These are phyloP conservation scores for Stegastes partitus DNA, from an alignment of 2,113 vertebrate genomes.

Conservation along the genomic window DNA sequence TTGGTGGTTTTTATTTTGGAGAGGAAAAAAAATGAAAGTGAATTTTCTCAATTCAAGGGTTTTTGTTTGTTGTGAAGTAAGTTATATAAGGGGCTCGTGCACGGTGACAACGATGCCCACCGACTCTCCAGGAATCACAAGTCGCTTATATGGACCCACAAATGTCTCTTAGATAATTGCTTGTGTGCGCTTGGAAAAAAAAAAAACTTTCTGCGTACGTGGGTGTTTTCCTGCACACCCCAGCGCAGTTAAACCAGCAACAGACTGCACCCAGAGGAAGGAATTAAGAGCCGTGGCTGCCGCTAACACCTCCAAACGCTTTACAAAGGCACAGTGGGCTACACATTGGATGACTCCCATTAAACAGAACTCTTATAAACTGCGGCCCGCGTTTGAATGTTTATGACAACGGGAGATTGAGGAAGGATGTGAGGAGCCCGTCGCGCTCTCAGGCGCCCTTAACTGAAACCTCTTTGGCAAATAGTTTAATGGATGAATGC, in stretches of 20 bases:
- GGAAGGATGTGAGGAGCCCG: constrained; percentile 35
- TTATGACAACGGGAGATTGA: constrained; percentile 54
- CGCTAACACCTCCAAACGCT: constrained; percentile 54
- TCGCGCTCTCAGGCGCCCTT: constrained; percentile 67
- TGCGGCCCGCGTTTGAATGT: constrained; percentile 52
- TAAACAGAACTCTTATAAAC: constrained; percentile 58
- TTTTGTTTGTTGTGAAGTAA: constrained; percentile 8
- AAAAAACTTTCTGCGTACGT: constrained; percentile 50
- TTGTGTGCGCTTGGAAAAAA: constrained; percentile 42
- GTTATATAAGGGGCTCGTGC: constrained; percentile 30
- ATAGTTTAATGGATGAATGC: constrained; percentile 79
- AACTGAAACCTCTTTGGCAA: constrained; percentile 72
- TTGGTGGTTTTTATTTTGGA: constrained; percentile 48
- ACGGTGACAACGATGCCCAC: background rate
- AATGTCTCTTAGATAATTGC: constrained; percentile 32
- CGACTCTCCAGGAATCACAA: constrained; percentile 27
- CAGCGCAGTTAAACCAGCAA: constrained; percentile 35
- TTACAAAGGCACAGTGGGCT: constrained; percentile 56
- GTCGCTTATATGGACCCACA: constrained; percentile 9
- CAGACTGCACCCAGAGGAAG: constrained; percentile 42
- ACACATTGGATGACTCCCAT: constrained; percentile 48
- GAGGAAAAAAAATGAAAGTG: constrained; percentile 32
- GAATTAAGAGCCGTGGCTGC: constrained; percentile 55
- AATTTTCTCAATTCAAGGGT: constrained; percentile 43
- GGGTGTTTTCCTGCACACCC: constrained; percentile 39